phyloP scores from a whole-genome alignment of 2,113 vertebrate genomes.

The Cyprinus carpio region DNA sequence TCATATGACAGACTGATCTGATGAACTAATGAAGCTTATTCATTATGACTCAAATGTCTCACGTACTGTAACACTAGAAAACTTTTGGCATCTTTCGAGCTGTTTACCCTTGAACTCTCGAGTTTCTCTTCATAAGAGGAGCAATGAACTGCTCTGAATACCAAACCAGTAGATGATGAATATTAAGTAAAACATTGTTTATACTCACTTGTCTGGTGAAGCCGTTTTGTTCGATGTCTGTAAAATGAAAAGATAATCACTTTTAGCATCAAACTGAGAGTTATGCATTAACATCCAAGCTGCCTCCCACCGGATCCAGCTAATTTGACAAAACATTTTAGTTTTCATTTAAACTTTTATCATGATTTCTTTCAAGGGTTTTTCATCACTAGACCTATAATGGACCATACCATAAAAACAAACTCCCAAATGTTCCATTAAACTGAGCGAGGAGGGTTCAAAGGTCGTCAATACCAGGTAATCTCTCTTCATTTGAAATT shows the following conservation, averaged over 20 bases:
- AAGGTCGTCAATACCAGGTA: slow-evolving; percentile 64
- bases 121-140: background rate
- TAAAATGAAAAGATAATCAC: slow-evolving; percentile 52
- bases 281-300: background rate
- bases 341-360: background rate
- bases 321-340: background rate
- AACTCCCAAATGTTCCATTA: slow-evolving; percentile 16
- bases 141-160: background rate
- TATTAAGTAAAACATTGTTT: background rate
- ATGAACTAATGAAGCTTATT: background rate
- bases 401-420: slow-evolving; percentile 10
- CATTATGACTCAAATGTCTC: background rate
- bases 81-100: background rate
- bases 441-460: slow-evolving; percentile 47
- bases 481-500: slow-evolving; percentile 88
- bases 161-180: background rate
- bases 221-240: slow-evolving; percentile 85
- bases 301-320: background rate
- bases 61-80: background rate
- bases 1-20: slow-evolving; percentile 44
- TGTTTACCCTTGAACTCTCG: background rate
- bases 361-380: background rate
- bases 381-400: background rate
- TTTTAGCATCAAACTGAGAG: background rate
- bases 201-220: slow-evolving; percentile 89